Evolutionary conservation across 2,888 invertebrate genomes (phyloP), one percentile per base, ranked within the genome.

Genomic region (Thymelicus sylvestris): DNA sequence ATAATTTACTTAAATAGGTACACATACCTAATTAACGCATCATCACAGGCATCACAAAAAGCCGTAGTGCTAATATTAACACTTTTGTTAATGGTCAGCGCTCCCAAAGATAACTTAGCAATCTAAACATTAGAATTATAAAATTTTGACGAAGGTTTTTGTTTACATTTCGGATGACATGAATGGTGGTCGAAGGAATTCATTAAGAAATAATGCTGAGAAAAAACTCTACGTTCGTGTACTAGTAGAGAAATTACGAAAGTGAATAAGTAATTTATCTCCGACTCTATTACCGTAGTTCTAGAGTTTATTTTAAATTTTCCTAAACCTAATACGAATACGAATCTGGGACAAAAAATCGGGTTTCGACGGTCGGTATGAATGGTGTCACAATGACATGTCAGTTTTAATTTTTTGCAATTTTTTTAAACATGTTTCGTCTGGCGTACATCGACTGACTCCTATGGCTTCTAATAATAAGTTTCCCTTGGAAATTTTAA

Each of bases 351-450:
- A 74, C 74, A 79, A 83, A 83, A 84, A 83, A 80, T 70, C 72
- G 73, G 81, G 84, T 83, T 87, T 87, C 86, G 86, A 84, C 87
- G 86, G 85, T 81, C 85, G 84, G 89, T 79, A 89, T 91, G 92
- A 91, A 92, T 92, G 91, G 90, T 92, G 92, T 92, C 92, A 92
- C 90, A 88, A 88, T 91, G 92, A 92, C 91, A 88, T 87, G 90
- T 84, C 86, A 87, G 83, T 87, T 88, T 83, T 75, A 75, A 81
- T 87, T 91, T 91, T 92, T 91, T 88, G 89, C 87, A 79, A 79
- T 76, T 82, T 84, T 84, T 84, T 81, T 44, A 61, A 41, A 66
- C 38, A 66, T 66, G 19, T n/a, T 52, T 44, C 70, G 66, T 61
- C 61, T 71, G 70, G 60, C 61, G 66, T 64, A 71, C 59, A 41